Percentiles rank a stretch among this genome's conserved stretches.
phyloP scores from a whole-genome alignment of 2,888 invertebrate genomes.

The Carabus problematicus region DNA sequence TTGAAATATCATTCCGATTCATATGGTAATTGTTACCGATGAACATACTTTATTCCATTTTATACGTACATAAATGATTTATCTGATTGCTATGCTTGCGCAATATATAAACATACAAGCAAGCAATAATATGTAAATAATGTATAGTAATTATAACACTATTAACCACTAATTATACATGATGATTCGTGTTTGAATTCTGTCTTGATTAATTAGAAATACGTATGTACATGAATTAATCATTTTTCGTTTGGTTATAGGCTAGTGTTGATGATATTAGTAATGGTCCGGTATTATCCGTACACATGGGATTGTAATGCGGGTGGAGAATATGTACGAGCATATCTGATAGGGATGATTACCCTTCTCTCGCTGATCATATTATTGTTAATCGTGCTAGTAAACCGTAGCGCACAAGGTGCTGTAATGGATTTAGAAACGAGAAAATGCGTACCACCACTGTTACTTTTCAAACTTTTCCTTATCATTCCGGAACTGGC shows the following conservation, averaged over 20 bases:
- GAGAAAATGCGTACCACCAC: slow-evolving; percentile 73
- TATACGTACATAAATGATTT: slow-evolving; percentile 10
- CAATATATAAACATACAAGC: neutral
- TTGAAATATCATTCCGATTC: slow-evolving; percentile 75
- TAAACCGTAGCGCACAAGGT: slow-evolving; percentile 77
- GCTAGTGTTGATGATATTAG: slow-evolving; percentile 71
- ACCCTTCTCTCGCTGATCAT: slow-evolving; percentile 69
- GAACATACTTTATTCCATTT: slow-evolving; percentile 13
- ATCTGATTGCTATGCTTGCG: slow-evolving; percentile 10
- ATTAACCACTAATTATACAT: neutral
- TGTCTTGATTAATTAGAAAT: neutral
- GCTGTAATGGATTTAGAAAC: slow-evolving; percentile 78
- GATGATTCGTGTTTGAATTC: neutral
- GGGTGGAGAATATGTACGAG: slow-evolving; percentile 75
- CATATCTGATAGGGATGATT: slow-evolving; percentile 76
- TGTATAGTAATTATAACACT: slow-evolving; percentile 4
- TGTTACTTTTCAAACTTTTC: slow-evolving; percentile 75
- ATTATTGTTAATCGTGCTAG: slow-evolving; percentile 69
- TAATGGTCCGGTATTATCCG: slow-evolving; percentile 69
- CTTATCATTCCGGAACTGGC: slow-evolving; percentile 79
- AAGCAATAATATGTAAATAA: too few relatives aligned
- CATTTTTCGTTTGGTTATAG: slow-evolving; percentile 57
- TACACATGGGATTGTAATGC: slow-evolving; percentile 73
- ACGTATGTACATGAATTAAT: slow-evolving; percentile 25
- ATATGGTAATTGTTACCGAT: slow-evolving; percentile 66